phyloP scores from a whole-genome alignment of 2,113 vertebrate genomes.

The Amblyopsis rosae region DNA sequence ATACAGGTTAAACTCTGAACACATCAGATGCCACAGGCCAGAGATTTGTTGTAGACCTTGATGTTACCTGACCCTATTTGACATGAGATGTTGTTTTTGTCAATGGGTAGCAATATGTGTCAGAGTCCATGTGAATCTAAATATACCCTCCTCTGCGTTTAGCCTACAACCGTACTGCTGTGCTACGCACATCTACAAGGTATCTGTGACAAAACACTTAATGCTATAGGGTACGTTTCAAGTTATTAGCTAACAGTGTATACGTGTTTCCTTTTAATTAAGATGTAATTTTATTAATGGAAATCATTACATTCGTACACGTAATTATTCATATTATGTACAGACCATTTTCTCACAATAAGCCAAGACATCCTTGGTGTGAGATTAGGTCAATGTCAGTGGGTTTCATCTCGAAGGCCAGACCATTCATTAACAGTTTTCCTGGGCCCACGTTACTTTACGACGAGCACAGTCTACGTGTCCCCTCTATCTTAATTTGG shows the following conservation, averaged over 20 bases:
- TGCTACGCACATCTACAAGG: too few species aligned
- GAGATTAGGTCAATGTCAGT: conserved; percentile 25
- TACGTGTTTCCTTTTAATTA: background rate
- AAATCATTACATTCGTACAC: background rate
- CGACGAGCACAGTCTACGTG: conserved; percentile 24
- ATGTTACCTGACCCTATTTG: too few species aligned
- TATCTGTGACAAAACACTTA: too few species aligned
- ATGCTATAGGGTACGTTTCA: background rate
- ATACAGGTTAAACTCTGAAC: too few species aligned
- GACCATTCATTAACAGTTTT: conserved; percentile 40
- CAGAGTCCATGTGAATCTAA: too few species aligned
- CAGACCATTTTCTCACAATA: too few species aligned
- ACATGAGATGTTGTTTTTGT: too few species aligned
- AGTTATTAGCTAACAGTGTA: background rate
- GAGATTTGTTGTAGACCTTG: too few species aligned
- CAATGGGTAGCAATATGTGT: too few species aligned
- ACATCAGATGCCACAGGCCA: too few species aligned
- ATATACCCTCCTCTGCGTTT: too few species aligned
- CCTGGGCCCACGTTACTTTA: conserved; percentile 16
- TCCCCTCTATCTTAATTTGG: conserved; percentile 54
- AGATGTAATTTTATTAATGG: background rate
- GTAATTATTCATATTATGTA: background rate
- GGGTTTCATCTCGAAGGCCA: conserved; percentile 23
- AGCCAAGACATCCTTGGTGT: conserved; percentile 9
- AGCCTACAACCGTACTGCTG: too few species aligned